Base-by-base conservation (phyloP, 2,888 invertebrate genomes). In the Xylocampa areola region DNA sequence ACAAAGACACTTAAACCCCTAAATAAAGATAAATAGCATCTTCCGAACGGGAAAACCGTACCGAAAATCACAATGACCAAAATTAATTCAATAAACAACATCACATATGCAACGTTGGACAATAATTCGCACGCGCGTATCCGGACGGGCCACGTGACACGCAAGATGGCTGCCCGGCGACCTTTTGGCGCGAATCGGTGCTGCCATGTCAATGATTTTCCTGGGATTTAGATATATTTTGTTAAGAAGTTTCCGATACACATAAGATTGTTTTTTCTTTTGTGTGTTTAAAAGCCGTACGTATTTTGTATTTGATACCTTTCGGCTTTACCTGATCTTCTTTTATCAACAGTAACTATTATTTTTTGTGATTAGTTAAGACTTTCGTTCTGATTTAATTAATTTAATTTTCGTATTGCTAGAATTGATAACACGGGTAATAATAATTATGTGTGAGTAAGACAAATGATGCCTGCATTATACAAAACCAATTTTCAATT, bases 51-150 rank as follows among this genome's bases (percentile, higher is more conserved):
- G 33, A 77, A 79, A 80, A 79, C 67, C 67, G 80, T 78, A 71
- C 48, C 57, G 59, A 77, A 78, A 83, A 86, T 85, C 86, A 86
- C 82, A 85, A 87, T 86, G 82, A 84, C 86, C 88, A 83, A 91
- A 92, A 93, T 92, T 92, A 92, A 92, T 92, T 88, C 90, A 88
- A 92, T 92, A 92, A 92, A 92, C 91, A 91, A 92, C 87, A 89
- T 90, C 90, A 88, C 91, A 92, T 90, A 91, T 91, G 91, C 89
- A 89, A 80, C 81, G 82, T 86, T 84, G 79, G 79, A 90, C 91
- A 90, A 93, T 93, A 92, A 91, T 92, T 92, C 83, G 92, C 92
- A 93, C 90, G 88, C 90, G 91, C 83, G 80, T 86, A 84, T 88
- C 88, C 85, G 84, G 88, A 88, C 86, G 85, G 78, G 76, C 82